Conservation (phyloP, 2,797 vertebrate genomes). For the Gadopsis marmoratus region DNA sequence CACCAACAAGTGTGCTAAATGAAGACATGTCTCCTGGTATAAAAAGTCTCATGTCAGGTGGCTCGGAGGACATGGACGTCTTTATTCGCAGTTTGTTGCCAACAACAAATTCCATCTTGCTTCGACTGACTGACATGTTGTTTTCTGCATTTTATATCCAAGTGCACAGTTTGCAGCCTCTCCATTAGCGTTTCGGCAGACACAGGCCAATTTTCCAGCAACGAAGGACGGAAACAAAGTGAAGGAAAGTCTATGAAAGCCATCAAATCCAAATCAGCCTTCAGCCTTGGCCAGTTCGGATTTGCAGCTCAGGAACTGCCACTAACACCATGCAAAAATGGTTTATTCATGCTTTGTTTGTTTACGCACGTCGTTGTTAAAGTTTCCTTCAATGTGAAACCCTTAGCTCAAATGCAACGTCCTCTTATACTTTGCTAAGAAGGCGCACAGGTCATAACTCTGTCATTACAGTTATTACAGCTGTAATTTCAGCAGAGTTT, state of each 20-base stretch:
- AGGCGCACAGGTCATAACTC: background rate
- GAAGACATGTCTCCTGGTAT: background rate
- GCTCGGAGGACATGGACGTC: background rate
- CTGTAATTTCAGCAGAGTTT: background rate
- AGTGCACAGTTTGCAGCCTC: slow-evolving; percentile 22
- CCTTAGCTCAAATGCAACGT: background rate
- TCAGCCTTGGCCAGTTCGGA: slow-evolving; percentile 28
- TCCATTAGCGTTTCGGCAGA: slow-evolving; percentile 46
- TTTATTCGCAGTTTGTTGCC: slow-evolving; percentile 1
- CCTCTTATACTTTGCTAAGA: background rate
- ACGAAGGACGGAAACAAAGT: slow-evolving; percentile 47
- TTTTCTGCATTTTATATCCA: slow-evolving; percentile 35
- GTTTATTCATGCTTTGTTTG: slow-evolving; percentile 17
- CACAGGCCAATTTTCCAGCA: slow-evolving; percentile 34
- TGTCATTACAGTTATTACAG: background rate
- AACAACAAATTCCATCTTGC: slow-evolving; percentile 5
- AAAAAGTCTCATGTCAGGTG: background rate
- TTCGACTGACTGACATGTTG: slow-evolving; percentile 20
- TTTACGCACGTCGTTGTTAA: slow-evolving; percentile 13
- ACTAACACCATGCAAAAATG: slow-evolving; percentile 8
- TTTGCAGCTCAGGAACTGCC: slow-evolving; percentile 31
- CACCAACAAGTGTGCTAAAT: too few species aligned
- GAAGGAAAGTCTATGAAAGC: slow-evolving; percentile 65
- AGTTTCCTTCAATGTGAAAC: slow-evolving; percentile 26
- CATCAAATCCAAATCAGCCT: slow-evolving; percentile 59